Percentiles rank a stretch among this genome's conserved stretches.
phyloP scores from a whole-genome alignment of 2,113 vertebrate genomes.

The Sakesphorus luctuosus region DNA sequence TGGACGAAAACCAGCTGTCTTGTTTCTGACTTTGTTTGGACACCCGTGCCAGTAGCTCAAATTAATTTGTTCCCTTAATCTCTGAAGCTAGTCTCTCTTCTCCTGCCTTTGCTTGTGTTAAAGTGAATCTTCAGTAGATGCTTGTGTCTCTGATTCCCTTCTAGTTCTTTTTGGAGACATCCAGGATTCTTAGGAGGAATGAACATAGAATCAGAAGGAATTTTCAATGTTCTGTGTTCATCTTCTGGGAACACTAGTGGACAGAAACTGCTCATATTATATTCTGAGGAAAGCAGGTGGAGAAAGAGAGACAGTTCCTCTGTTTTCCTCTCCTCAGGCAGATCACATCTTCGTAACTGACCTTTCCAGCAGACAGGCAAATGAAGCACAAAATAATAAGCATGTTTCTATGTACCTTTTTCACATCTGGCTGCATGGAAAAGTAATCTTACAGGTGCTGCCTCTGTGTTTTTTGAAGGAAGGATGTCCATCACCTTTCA shows the following conservation, averaged over 20 bases:
- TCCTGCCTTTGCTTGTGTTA: neutral
- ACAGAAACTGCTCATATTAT: neutral
- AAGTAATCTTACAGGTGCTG: neutral
- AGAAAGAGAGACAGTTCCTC: neutral
- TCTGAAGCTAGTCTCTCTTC: neutral
- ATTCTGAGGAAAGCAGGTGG: neutral
- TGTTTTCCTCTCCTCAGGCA: neutral
- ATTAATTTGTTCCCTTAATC: neutral
- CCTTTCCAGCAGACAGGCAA: neutral
- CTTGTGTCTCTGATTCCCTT: neutral
- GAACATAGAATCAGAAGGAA: neutral
- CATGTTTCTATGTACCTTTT: neutral
- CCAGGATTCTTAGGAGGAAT: neutral
- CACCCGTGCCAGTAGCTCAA: neutral
- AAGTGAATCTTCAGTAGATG: neutral
- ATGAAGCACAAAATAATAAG: neutral
- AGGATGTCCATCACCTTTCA: accelerated
- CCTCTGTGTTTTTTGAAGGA: neutral
- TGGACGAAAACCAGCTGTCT: neutral
- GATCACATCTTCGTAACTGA: neutral
- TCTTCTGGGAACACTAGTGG: neutral
- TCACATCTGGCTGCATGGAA: neutral
- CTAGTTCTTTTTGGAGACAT: neutral
- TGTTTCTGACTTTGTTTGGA: neutral
- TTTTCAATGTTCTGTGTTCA: neutral